Percentiles rank a stretch among this genome's conserved stretches.
phyloP scores from a whole-genome alignment of 2,113 vertebrate species.

The Chaetodon auriga region DNA sequence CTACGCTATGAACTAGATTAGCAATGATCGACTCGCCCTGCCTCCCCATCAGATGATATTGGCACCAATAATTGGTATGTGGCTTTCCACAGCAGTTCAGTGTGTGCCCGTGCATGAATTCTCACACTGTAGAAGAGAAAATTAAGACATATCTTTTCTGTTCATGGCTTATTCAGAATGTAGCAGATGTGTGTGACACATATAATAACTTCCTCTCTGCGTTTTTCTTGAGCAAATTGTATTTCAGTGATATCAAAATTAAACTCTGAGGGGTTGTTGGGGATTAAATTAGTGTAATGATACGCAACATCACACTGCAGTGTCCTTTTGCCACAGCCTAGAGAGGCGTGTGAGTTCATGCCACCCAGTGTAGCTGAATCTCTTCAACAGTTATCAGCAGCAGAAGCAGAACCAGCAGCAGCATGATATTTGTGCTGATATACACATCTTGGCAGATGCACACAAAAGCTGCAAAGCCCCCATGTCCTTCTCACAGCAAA shows the following conservation, averaged over 20 bases:
- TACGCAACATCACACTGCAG: constrained; percentile 39
- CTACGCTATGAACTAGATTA: constrained; percentile 64
- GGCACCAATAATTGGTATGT: constrained; percentile 41
- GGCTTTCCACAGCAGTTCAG: constrained; percentile 11
- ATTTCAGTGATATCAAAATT: constrained; percentile 36
- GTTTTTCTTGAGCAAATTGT: constrained; percentile 26
- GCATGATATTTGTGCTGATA: constrained; percentile 51
- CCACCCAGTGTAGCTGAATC: constrained; percentile 29
- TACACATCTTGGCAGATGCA: constrained; percentile 52
- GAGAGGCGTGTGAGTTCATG: constrained; percentile 29
- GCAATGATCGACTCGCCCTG: constrained; percentile 49
- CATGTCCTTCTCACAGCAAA: constrained; percentile 24
- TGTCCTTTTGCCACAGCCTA: constrained; percentile 38
- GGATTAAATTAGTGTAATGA: constrained; percentile 55
- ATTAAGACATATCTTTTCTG: constrained; percentile 35
- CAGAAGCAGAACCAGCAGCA: constrained; percentile 16
- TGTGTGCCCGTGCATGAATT: constrained; percentile 41
- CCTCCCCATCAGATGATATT: constrained; percentile 22
- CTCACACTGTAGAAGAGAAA: not conserved
- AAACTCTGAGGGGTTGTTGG: constrained; percentile 28
- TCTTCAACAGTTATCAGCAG: constrained; percentile 33
- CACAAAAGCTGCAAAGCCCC: constrained; percentile 31
- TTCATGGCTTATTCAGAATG: constrained; percentile 26
- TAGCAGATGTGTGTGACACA: constrained; percentile 24
- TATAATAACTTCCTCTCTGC: constrained; percentile 17